These are phyloP conservation scores for Bagarius yarrelli DNA, from an alignment of 2,113 vertebrate genomes.

Conservation along the genomic window DNA sequence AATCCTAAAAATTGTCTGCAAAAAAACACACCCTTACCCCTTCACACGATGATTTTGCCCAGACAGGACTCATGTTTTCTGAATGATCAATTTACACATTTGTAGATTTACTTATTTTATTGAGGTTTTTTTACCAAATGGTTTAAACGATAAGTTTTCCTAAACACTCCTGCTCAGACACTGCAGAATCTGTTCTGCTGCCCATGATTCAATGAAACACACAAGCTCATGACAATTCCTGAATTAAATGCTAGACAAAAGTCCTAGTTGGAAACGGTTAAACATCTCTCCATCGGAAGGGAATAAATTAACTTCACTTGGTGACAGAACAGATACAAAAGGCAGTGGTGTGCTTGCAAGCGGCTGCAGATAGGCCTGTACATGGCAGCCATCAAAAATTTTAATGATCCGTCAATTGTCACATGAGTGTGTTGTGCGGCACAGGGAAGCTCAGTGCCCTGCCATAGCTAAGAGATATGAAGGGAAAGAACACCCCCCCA, in stretches of 20 bases:
- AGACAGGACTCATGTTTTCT: neutral
- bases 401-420: conserved; percentile 55
- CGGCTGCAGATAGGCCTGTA: conserved; percentile 43
- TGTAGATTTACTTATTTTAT: neutral
- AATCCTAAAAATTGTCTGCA: conserved; percentile 32
- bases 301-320: conserved; percentile 55
- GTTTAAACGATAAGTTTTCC: neutral
- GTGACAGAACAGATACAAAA: conserved; percentile 56
- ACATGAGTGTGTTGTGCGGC: conserved; percentile 36
- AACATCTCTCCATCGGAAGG: neutral
- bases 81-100: neutral
- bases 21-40: conserved; percentile 6
- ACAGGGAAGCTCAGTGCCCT: conserved; percentile 42
- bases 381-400: conserved; percentile 56
- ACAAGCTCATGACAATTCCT: neutral
- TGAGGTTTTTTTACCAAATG: neutral
- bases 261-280: neutral
- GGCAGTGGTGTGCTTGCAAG: conserved; percentile 39
- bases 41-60: neutral
- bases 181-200: neutral
- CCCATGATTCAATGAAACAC: neutral
- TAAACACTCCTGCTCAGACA: neutral
- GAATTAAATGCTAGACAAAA: neutral
- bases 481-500: conserved; percentile 37
- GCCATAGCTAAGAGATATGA: conserved; percentile 40